Evolutionary conservation across 1,140 invertebrate genomes (phyloP).

Genomic region (Aethina tumida): DNA sequence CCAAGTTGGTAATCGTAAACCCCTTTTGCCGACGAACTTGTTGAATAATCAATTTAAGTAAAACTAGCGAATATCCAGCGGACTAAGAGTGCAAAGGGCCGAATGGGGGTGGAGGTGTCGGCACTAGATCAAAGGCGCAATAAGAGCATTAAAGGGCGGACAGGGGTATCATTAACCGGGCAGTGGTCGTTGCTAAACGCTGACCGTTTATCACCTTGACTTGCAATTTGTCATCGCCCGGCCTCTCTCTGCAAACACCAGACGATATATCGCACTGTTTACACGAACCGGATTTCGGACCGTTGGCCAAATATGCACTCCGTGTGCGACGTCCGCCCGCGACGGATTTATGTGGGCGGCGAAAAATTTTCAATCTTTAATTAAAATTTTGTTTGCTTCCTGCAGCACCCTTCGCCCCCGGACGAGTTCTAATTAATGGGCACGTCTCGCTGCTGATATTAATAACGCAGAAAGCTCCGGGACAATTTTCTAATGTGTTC

Average conservation of each 20-base stretch:
- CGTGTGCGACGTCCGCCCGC: not conserved
- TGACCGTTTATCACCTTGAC: slow-evolving; percentile 35
- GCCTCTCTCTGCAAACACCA: slow-evolving; percentile 27
- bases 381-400: no score
- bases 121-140: slow-evolving; percentile 34
- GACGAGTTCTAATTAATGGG: no score
- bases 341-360: slow-evolving; percentile 14
- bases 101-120: no score
- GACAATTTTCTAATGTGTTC: no score
- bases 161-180: slow-evolving; percentile 33
- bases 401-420: no score
- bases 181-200: slow-evolving; percentile 31
- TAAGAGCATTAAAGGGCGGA: slow-evolving; percentile 31
- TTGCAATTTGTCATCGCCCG: slow-evolving; percentile 33
- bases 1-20: no score
- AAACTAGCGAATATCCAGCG: slow-evolving; percentile 4
- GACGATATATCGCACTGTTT: slow-evolving; percentile 29
- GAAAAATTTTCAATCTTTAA: no score
- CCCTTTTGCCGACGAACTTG: no score
- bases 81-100: slow-evolving; percentile 13
- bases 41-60: no score
- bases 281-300: slow-evolving; percentile 14
- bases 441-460: no score
- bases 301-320: slow-evolving; percentile 6
- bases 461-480: no score